Base-by-base conservation (phyloP, 2,888 invertebrate genomes). In the Lasioglossum figueresi region DNA sequence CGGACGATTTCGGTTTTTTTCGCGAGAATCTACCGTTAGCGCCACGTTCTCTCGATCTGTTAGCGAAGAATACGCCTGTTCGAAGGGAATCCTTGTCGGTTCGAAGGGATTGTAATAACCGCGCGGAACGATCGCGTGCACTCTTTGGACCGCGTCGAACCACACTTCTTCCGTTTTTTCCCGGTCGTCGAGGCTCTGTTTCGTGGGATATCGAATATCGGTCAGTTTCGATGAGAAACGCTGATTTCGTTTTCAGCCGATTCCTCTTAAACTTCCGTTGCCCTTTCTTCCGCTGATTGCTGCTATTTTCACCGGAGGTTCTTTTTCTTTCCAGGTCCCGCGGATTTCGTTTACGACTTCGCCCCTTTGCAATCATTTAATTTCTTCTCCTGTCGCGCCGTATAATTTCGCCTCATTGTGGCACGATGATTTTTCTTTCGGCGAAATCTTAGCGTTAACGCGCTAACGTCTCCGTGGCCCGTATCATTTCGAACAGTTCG, bases 1-100 rank as follows among this genome's bases (percentile, higher is more conserved):
- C 59, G 59, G 74, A 1, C 71, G 68, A 74, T 85, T 83, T 70
- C 40, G 59, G n/a, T n/a, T 74, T 70, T 52, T 48, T 48, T 27
- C 52, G 34, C 74, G 68, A 16, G 68, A 37, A 48, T 71, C 63
- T 75, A 86, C 86, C 86, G 83, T 87, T 87, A 87, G 74, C 78
- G 77, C 79, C 79, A n/a, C 37, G 63, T 31, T 85, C 80, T 81
- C 83, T 63, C 66, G 82, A 84, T 86, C 56, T n/a, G n/a, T 56
- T 12, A n/a, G 12, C 56, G 12, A n/a, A 56, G 56, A n/a, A 56
- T n/a, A 10, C n/a, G 23, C 0, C 23, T 1, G 52, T 78, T 76
- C 43, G 34, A 37, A n/a, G 8, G 59, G n/a, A n/a, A 10, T n/a
- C 19, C 52, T 52, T 8, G n/a, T n/a, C 56, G n/a, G n/a, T 19